phyloP scores from a whole-genome alignment of 2,113 vertebrate genomes.

The Syngnathus typhle region DNA sequence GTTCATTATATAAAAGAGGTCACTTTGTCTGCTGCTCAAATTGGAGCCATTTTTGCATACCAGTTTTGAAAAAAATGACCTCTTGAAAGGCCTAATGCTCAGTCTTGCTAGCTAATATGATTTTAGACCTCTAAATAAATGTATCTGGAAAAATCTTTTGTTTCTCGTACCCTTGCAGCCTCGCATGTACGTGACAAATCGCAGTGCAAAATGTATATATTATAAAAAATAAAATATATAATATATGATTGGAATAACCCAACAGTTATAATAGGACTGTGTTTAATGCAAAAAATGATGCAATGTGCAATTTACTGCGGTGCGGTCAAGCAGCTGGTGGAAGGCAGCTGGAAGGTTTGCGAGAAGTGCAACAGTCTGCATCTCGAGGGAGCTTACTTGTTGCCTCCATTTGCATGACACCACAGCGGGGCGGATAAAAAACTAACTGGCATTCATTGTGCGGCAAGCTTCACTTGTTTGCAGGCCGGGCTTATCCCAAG shows the following conservation, averaged over 20 bases:
- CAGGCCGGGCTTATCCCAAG: slow-evolving; percentile 1
- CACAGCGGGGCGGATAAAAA: neutral
- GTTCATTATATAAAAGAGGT: slow-evolving; percentile 6
- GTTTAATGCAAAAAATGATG: neutral
- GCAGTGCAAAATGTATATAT: too few relatives aligned
- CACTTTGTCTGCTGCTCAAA: neutral
- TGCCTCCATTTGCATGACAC: neutral
- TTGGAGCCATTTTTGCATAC: neutral
- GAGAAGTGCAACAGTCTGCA: neutral
- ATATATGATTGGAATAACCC: neutral
- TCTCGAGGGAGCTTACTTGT: neutral
- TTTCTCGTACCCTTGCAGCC: too few relatives aligned
- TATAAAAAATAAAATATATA: too few relatives aligned
- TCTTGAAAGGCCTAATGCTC: neutral
- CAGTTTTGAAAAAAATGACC: neutral
- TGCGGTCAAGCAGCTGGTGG: neutral
- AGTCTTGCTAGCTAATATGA: neutral
- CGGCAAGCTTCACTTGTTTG: neutral
- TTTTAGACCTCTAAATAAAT: too few relatives aligned
- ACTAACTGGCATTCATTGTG: slow-evolving; percentile 7
- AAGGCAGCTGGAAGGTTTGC: neutral
- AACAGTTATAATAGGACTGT: neutral
- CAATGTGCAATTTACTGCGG: neutral
- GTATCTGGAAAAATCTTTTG: too few relatives aligned
- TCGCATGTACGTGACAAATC: too few relatives aligned